Conservation (phyloP, 2,113 vertebrate species). For the Cromileptes altivelis region DNA sequence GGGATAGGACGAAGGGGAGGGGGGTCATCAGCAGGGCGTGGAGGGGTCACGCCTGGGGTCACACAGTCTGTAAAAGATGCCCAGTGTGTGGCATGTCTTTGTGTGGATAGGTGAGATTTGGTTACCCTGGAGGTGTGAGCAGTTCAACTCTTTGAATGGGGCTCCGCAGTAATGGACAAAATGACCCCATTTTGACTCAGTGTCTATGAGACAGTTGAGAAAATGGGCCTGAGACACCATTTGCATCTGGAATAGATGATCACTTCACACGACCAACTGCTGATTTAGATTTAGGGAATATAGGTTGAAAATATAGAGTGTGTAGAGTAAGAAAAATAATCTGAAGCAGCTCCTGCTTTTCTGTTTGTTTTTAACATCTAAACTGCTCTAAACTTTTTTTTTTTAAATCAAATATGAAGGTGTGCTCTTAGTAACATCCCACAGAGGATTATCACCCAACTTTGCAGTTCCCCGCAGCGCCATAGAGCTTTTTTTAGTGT, state of each 20-base stretch:
- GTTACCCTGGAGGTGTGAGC: conserved; percentile 64
- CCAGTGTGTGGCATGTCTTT: conserved; percentile 76
- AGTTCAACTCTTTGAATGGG: conserved; percentile 51
- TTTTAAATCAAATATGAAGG: no score
- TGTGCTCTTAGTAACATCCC: no score
- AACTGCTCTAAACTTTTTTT: no score
- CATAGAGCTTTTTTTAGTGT: no score
- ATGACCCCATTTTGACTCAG: conserved; percentile 62
- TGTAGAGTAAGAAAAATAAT: no score
- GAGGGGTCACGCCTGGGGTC: conserved; percentile 71
- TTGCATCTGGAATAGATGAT: background rate
- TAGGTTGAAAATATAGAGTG: no score
- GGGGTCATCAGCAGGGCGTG: conserved; percentile 76
- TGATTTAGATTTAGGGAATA: conserved; percentile 14
- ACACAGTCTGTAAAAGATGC: conserved; percentile 57
- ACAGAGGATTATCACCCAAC: no score
- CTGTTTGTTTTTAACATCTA: no score
- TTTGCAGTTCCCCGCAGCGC: no score
- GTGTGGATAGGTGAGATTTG: conserved; percentile 79
- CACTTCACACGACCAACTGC: background rate
- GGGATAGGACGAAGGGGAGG: conserved; percentile 28
- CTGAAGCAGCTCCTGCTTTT: no score
- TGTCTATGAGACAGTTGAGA: conserved; percentile 23
- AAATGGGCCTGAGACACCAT: conserved; percentile 11
- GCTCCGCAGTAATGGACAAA: conserved; percentile 48